Evolutionary conservation across 2,888 invertebrate genomes (phyloP).

Genomic region (Notodonta ziczac): DNA sequence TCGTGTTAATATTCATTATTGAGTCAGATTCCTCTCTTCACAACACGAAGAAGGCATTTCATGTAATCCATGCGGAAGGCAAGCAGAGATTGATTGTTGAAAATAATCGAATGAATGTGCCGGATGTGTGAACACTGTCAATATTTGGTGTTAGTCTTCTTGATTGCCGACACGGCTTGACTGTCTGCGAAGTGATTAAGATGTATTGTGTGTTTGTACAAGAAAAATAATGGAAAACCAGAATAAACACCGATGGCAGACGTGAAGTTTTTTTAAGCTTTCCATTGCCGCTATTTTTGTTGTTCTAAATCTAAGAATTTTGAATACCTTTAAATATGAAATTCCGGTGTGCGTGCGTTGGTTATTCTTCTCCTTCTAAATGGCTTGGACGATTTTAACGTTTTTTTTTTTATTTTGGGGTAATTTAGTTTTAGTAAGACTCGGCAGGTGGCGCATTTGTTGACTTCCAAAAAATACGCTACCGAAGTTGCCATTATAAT

Average conservation of each 20-base stretch:
- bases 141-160: slow-evolving; percentile 22
- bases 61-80: slow-evolving; percentile 8
- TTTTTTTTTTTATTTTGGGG: not conserved
- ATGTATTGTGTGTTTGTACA: slow-evolving; percentile 5
- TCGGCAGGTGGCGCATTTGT: no score
- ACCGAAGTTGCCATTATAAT: no score
- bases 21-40: no score
- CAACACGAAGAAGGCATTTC: not conserved
- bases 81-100: slow-evolving; percentile 21
- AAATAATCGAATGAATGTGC: slow-evolving; percentile 14
- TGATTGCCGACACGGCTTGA: slow-evolving; percentile 19
- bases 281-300: not conserved
- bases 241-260: not conserved
- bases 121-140: slow-evolving; percentile 21
- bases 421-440: no score
- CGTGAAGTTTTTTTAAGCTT: not conserved
- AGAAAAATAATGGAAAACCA: slow-evolving; percentile 1
- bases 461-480: no score
- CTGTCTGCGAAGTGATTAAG: slow-evolving; percentile 18
- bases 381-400: not conserved
- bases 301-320: not conserved
- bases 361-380: no score
- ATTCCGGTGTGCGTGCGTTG: no score
- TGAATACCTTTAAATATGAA: no score
- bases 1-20: no score